These are phyloP conservation scores for Drosophila pegasa DNA, from an alignment of 2,888 invertebrate genomes.

Conservation along the genomic window DNA sequence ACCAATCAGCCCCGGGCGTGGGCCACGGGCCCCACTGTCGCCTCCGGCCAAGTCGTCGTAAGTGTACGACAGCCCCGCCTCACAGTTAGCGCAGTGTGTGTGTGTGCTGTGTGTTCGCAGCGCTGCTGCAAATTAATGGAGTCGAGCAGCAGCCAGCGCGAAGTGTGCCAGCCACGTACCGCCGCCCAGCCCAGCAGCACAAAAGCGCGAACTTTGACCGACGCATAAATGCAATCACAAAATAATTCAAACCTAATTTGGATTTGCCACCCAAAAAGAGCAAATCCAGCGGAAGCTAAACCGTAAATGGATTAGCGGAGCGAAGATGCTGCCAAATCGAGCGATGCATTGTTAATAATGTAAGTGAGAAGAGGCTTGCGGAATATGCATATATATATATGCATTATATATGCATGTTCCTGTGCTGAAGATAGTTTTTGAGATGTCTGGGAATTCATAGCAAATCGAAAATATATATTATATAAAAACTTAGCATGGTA, in stretches of 20 bases:
- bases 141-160: conserved; percentile 12
- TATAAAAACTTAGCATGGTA: no score
- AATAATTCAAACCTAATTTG: conserved; percentile 59
- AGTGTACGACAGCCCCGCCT: conserved; percentile 30
- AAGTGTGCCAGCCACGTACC: conserved; percentile 45
- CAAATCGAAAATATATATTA: no score
- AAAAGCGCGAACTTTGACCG: conserved; percentile 2
- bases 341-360: no score
- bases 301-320: neutral
- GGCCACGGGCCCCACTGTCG: conserved; percentile 1
- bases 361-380: no score
- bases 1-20: conserved; percentile 59
- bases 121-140: conserved; percentile 49
- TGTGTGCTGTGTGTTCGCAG: conserved; percentile 8
- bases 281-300: neutral
- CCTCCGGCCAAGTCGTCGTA: conserved; percentile 19
- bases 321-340: neutral
- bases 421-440: no score
- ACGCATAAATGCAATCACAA: conserved; percentile 58
- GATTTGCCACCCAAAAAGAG: conserved; percentile 23
- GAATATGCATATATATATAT: no score
- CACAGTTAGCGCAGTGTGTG: conserved; percentile 5
- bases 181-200: neutral
- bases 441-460: neutral
- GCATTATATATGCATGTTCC: no score